phyloP scores from a whole-genome alignment of 37 sponge, comb jelly and placozoan species.

The Cliona cf. orientalis region DNA sequence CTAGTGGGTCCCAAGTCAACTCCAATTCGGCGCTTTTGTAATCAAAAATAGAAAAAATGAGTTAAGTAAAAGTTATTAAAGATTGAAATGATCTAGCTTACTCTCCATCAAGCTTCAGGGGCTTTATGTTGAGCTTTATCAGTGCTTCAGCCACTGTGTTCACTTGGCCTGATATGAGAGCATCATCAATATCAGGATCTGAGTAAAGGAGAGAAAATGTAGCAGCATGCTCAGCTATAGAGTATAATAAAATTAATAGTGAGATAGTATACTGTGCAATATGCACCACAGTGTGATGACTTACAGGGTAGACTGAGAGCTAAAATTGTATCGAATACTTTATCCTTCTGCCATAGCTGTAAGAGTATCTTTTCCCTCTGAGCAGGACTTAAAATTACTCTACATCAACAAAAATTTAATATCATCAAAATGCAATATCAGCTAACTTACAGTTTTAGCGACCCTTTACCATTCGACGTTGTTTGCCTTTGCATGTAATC shows the following conservation, averaged over 20 bases:
- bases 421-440: not conserved
- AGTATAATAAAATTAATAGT: not conserved
- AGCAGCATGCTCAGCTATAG: too few species aligned
- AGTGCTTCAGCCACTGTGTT: conserved; percentile 9
- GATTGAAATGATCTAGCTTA: conserved; percentile 4
- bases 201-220: too few species aligned
- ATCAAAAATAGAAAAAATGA: not conserved
- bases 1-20: conserved; percentile 77
- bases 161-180: not conserved
- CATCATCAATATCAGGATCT: conserved; percentile 16
- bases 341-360: conserved; percentile 38
- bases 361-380: conserved; percentile 20
- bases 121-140: not conserved
- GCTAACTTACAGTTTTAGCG: too few species aligned
- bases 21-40: conserved; percentile 46
- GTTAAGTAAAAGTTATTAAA: not conserved
- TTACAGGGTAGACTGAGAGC: conserved; percentile 63
- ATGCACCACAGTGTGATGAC: not conserved
- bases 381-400: conserved; percentile 35
- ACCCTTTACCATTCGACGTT: too few species aligned
- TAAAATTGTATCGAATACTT: conserved; percentile 58
- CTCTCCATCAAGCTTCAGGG: conserved; percentile 33
- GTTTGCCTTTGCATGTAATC: not conserved
- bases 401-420: not conserved
- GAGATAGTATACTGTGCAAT: not conserved